Evolutionary conservation across 2,797 vertebrate species (phyloP).

Genomic region (Ibycter americanus): DNA sequence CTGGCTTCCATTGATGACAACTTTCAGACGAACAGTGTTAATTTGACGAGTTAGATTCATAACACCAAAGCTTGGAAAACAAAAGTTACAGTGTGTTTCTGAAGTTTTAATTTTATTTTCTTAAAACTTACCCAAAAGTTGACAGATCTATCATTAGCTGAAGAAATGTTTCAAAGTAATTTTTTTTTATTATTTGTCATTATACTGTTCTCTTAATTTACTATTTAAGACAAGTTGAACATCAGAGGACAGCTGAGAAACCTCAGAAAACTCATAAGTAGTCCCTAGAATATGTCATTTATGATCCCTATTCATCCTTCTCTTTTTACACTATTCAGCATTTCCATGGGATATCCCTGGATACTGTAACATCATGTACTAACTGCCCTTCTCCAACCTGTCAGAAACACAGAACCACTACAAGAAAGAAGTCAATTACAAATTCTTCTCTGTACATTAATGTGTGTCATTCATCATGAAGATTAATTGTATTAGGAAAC

Average conservation of each 20-base stretch:
- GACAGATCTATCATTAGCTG: not conserved
- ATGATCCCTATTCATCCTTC: slow-evolving; percentile 60
- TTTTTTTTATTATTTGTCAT: slow-evolving; percentile 57
- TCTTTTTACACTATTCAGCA: slow-evolving; percentile 62
- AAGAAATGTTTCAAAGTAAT: slow-evolving; percentile 6
- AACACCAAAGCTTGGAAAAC: not conserved
- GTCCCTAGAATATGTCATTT: slow-evolving; percentile 72
- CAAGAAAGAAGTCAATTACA: slow-evolving; percentile 34
- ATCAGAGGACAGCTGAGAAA: slow-evolving; percentile 69
- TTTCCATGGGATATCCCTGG: slow-evolving; percentile 63
- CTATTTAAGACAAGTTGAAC: slow-evolving; percentile 72
- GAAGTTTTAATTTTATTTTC: not conserved
- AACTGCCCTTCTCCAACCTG: not conserved
- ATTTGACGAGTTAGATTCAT: not conserved
- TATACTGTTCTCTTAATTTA: slow-evolving; percentile 75
- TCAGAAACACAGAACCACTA: not conserved
- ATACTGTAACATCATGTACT: slow-evolving; percentile 47
- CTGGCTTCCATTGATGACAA: not conserved
- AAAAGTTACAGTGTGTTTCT: not conserved
- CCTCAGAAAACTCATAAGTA: slow-evolving; percentile 65
- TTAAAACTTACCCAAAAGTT: not conserved
- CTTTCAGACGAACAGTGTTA: not conserved
- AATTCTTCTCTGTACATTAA: slow-evolving; percentile 27
- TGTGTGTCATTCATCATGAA: slow-evolving; percentile 67
- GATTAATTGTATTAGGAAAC: slow-evolving; percentile 49